Conservation (phyloP, 2,888 invertebrate species). For the Agonopterix arenella region DNA sequence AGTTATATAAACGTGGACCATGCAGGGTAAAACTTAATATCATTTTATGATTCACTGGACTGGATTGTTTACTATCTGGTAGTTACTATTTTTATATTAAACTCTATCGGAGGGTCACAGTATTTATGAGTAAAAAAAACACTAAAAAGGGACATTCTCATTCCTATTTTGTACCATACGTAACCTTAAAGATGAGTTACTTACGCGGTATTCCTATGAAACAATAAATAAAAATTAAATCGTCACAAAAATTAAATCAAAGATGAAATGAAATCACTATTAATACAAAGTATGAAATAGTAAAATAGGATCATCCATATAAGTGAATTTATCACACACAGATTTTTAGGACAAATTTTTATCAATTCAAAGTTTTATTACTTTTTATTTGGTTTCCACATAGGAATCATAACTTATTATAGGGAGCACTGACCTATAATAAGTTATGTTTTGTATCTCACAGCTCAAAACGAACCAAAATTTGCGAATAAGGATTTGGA, state of each 20-base stretch:
- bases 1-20: conserved; percentile 20
- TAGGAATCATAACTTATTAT: too few relatives aligned
- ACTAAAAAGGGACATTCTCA: conserved; percentile 55
- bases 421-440: too few relatives aligned
- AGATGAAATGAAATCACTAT: too few relatives aligned
- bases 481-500: conserved; percentile 24
- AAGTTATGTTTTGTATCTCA: too few relatives aligned
- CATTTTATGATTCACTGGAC: too few relatives aligned
- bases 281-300: too few relatives aligned
- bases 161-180: conserved; percentile 47
- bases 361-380: too few relatives aligned
- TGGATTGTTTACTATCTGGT: conserved; percentile 1
- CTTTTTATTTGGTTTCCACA: too few relatives aligned
- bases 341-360: too few relatives aligned
- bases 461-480: conserved; percentile 2
- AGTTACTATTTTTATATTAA: conserved; percentile 23
- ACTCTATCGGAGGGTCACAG: conserved; percentile 22
- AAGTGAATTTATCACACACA: too few relatives aligned
- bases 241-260: too few relatives aligned
- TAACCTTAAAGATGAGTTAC: conserved; percentile 46
- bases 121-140: conserved; percentile 31
- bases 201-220: conserved; percentile 78
- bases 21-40: conserved; percentile 34
- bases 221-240: conserved; percentile 50
- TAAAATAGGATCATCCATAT: too few relatives aligned